Evolutionary conservation across 2,113 vertebrate genomes (phyloP), one percentile per base, ranked within the genome.

Genomic region (Hemicordylus capensis): DNA sequence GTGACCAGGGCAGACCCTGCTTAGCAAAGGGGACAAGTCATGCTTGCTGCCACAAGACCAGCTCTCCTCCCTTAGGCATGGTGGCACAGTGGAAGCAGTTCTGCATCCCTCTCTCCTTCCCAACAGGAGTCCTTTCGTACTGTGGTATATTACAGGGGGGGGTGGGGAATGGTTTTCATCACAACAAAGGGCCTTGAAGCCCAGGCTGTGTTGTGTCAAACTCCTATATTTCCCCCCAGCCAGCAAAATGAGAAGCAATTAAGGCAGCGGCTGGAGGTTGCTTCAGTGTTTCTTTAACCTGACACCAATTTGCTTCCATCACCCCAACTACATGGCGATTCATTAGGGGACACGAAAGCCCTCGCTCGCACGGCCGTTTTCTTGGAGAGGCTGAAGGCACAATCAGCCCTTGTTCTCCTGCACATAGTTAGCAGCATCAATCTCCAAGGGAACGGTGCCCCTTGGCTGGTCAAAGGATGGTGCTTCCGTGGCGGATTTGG

Each of bases 231-330:
- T 77, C 75, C 48, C 48, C 48, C 39, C 3, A 4, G 83, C 31
- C 64, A 58, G 63, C 26, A 76, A 58, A 77, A 56, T 3, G 10
- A 77, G 64, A 78, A 69, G 54, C 83, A 70, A 85, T 85, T 85
- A 85, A 69, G 75, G 63, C 39, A 34, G 74, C n/a, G 20, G 75
- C 64, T 14, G 69, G 51, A 34, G 75, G 83, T 78, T 63, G 59
- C 28, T n/a, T 15, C 64, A 34, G 75, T 12, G 48, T 83, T 83
- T 46, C 70, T 70, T 74, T 83, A 61, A 74, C 81, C 63, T 69
- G 83, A 70, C 83, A 78, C 51, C 75, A 69, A 85, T 85, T 85
- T 85, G 83, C 54, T 77, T 77, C 75, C 75, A 70, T 85, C 67
- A 85, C 46, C 48, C 51, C 42, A 14, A 39, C 75, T 70, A 46